Conservation (phyloP, 1,140 invertebrate species). For the Mamestra configurata region DNA sequence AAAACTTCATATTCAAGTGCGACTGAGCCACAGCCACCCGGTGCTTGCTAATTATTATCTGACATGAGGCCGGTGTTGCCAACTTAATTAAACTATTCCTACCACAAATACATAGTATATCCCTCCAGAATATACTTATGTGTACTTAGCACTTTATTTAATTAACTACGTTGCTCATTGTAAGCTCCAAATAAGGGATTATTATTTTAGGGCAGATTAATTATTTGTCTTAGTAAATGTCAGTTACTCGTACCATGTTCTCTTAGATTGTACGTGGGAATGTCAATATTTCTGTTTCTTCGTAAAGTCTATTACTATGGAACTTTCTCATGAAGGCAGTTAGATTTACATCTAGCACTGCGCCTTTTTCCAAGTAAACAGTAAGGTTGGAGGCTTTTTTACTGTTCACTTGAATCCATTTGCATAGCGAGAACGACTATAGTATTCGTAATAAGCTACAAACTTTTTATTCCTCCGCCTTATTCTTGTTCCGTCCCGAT, state of each 20-base stretch:
- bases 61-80: slow-evolving; percentile 44
- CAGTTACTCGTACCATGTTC: neutral
- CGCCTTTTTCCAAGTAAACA: slow-evolving; percentile 11
- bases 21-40: slow-evolving; percentile 1
- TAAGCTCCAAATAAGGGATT: neutral
- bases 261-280: no score
- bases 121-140: neutral
- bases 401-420: slow-evolving; percentile 4
- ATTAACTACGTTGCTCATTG: slow-evolving; percentile 4
- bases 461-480: slow-evolving; percentile 33
- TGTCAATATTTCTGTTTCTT: neutral
- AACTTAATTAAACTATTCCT: slow-evolving; percentile 53
- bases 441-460: neutral
- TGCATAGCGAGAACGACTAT: slow-evolving; percentile 20
- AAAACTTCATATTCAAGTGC: slow-evolving; percentile 4
- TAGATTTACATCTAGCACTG: slow-evolving; percentile 7
- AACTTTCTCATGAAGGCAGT: neutral
- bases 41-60: slow-evolving; percentile 43
- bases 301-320: neutral
- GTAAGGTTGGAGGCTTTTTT: slow-evolving; percentile 7
- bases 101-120: neutral
- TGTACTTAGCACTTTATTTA: slow-evolving; percentile 13
- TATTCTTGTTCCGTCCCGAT: slow-evolving; percentile 11
- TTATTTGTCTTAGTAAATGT: neutral
- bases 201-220: neutral